phyloP scores from a whole-genome alignment of 2,113 vertebrate species.

The Pelobates fuscus region DNA sequence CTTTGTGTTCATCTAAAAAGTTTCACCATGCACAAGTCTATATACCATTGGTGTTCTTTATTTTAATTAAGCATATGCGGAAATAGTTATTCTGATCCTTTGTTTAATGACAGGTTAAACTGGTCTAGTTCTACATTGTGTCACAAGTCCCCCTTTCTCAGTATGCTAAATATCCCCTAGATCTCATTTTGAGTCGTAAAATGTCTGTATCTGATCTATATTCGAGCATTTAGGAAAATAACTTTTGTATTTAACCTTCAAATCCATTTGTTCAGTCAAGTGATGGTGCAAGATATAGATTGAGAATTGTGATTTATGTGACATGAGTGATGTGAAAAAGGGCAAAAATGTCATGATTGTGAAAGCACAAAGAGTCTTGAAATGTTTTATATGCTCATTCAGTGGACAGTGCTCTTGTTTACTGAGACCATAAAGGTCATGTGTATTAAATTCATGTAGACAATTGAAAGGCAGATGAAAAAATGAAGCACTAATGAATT shows the following conservation, averaged over 20 bases:
- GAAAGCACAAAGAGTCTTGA: slow-evolving; percentile 19
- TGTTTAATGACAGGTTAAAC: too few species aligned
- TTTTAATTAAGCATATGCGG: too few species aligned
- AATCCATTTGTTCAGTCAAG: slow-evolving; percentile 42
- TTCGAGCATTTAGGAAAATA: neutral
- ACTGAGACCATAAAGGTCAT: slow-evolving; percentile 34
- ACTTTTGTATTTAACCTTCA: slow-evolving; percentile 36
- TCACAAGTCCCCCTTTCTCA: too few species aligned
- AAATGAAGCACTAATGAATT: slow-evolving; percentile 15
- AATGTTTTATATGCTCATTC: slow-evolving; percentile 43
- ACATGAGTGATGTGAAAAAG: slow-evolving; percentile 42
- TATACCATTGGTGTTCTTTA: too few species aligned
- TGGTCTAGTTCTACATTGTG: neutral
- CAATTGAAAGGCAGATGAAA: neutral
- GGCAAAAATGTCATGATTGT: slow-evolving; percentile 37
- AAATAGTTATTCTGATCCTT: too few species aligned
- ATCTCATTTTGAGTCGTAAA: neutral
- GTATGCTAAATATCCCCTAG: neutral
- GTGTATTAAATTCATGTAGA: slow-evolving; percentile 25
- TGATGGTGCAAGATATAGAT: slow-evolving; percentile 43
- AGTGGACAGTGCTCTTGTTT: slow-evolving; percentile 36
- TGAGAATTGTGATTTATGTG: slow-evolving; percentile 44
- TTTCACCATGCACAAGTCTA: too few species aligned
- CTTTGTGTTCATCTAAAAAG: too few species aligned
- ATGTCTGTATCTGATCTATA: slow-evolving; percentile 1